Evolutionary conservation across 2,888 invertebrate genomes (phyloP).

Genomic region (Caenorhabditis doughertyi): DNA sequence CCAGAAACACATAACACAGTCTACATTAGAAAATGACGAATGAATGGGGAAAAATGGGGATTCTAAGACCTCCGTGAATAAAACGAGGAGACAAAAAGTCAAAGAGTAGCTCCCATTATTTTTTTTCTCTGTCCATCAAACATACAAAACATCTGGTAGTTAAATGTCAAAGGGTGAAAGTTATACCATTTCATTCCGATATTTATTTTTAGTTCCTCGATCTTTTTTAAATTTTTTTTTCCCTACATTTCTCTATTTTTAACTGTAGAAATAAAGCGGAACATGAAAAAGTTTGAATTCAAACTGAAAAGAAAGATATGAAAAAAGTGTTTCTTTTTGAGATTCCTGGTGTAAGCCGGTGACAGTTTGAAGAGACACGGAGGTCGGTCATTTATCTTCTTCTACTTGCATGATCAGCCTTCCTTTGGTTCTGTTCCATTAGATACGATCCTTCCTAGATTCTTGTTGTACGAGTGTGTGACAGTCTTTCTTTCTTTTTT

Average conservation of each 20-base stretch:
- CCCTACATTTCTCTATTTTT: neutral
- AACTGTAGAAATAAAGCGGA: constrained; percentile 32
- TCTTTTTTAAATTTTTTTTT: neutral
- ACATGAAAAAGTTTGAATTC: neutral
- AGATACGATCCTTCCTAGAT: neutral
- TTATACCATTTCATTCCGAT: neutral
- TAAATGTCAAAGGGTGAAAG: constrained; percentile 3
- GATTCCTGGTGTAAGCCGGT: constrained; percentile 10
- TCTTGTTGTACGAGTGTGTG: too few species aligned
- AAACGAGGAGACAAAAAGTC: constrained; percentile 13
- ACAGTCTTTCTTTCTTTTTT: neutral
- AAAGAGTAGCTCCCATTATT: constrained; percentile 37
- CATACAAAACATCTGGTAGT: constrained; percentile 14
- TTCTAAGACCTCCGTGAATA: neutral
- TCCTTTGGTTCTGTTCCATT: neutral
- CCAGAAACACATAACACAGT: constrained; percentile 15
- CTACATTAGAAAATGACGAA: constrained; percentile 8
- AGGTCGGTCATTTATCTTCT: constrained; percentile 13
- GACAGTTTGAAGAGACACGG: constrained; percentile 3
- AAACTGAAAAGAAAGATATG: neutral
- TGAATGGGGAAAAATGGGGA: neutral
- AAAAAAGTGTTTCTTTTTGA: neutral
- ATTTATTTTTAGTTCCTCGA: constrained; percentile 13
- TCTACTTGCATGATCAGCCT: neutral
- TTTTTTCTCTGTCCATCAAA: too few species aligned